These are phyloP conservation scores for Contarinia nasturtii DNA, from an alignment of 1,140 invertebrate species.

Conservation along the genomic window DNA sequence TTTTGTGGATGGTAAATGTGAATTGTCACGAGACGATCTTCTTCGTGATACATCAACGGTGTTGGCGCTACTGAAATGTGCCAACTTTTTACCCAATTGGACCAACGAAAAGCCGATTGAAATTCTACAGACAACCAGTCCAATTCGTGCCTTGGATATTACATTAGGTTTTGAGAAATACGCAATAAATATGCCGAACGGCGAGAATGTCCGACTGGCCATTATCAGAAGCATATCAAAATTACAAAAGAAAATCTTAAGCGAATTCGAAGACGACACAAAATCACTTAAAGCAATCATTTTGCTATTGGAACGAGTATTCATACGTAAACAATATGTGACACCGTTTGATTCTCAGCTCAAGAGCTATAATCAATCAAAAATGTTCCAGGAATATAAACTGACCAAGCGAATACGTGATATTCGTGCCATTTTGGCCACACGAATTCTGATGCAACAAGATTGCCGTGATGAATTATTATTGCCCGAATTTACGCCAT, in stretches of 20 bases:
- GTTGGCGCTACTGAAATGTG: constrained; percentile 31
- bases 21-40: constrained; percentile 21
- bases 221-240: constrained; percentile 30
- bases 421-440: constrained; percentile 40
- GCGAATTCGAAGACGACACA: constrained; percentile 49
- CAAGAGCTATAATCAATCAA: constrained; percentile 6
- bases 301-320: constrained; percentile 18
- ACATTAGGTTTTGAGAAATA: constrained; percentile 21
- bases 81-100: constrained; percentile 37
- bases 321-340: constrained; percentile 1
- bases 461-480: constrained; percentile 31
- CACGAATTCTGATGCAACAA: constrained; percentile 44
- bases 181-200: constrained; percentile 35
- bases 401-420: constrained; percentile 37
- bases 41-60: constrained; percentile 24
- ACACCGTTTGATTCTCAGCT: constrained; percentile 4
- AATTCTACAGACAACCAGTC: neutral
- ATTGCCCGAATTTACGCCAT: constrained; percentile 27
- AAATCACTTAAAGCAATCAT: constrained; percentile 45
- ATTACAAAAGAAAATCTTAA: constrained; percentile 37
- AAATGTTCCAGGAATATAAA: constrained; percentile 32
- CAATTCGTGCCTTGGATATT: constrained; percentile 8
- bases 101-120: constrained; percentile 20
- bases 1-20: constrained; percentile 24
- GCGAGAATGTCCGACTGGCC: constrained; percentile 35